Evolutionary conservation across 2,797 vertebrate genomes (phyloP).

Genomic region (Muraenolepis orangiensis): DNA sequence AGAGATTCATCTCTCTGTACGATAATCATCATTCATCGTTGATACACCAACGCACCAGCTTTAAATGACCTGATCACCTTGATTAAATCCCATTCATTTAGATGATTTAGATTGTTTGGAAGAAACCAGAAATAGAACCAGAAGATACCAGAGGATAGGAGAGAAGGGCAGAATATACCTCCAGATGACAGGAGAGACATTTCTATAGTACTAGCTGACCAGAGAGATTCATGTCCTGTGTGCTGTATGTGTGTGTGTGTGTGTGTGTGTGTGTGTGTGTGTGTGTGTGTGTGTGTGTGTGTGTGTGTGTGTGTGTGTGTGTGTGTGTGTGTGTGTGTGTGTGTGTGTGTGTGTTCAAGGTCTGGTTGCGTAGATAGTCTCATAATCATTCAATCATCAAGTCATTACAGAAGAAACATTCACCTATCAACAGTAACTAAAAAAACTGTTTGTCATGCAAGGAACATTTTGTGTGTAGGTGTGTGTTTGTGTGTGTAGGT

Average conservation of each 20-base stretch:
- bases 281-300: no score
- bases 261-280: not conserved
- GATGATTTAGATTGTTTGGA: not conserved
- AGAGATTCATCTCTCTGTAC: not conserved
- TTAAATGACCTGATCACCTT: no score
- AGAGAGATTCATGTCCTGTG: not conserved
- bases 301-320: not conserved
- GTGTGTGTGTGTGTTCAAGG: not conserved
- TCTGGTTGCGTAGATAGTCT: not conserved
- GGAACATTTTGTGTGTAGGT: no score
- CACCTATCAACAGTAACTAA: not conserved
- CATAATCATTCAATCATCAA: not conserved
- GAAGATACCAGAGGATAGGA: not conserved
- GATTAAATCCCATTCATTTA: no score
- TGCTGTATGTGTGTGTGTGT: not conserved
- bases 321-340: not conserved
- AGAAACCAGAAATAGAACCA: not conserved
- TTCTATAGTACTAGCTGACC: not conserved
- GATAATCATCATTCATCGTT: not conserved
- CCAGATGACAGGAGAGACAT: not conserved
- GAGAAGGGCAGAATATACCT: not conserved
- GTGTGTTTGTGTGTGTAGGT: no score
- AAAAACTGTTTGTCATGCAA: not conserved
- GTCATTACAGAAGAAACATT: not conserved
- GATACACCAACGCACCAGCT: not conserved